Conservation (phyloP, 2,113 vertebrate genomes). For the Cervus canadensis region DNA sequence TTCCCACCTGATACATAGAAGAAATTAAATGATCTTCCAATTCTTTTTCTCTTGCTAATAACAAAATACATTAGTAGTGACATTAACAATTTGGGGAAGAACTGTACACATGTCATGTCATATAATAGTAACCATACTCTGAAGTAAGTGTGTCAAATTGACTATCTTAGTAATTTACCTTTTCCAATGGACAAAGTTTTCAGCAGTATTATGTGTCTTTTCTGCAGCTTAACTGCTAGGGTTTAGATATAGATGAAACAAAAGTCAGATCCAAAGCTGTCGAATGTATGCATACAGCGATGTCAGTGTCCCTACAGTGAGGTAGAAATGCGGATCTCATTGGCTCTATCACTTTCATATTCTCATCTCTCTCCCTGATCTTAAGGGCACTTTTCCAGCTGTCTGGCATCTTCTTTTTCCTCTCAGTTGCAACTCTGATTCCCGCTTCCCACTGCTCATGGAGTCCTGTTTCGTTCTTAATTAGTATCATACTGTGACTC, state of each 20-base stretch:
- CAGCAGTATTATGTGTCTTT: neutral
- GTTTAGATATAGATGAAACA: neutral
- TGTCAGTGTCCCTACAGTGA: neutral
- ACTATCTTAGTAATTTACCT: neutral
- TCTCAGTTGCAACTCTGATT: neutral
- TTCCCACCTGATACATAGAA: neutral
- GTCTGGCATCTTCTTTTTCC: neutral
- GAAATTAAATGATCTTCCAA: neutral
- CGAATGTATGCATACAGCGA: neutral
- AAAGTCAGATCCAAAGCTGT: neutral
- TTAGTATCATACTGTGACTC: neutral
- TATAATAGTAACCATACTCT: neutral
- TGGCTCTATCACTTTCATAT: neutral
- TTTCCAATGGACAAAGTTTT: neutral
- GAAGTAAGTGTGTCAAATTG: neutral
- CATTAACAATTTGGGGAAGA: neutral
- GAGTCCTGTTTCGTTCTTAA: neutral
- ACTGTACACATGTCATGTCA: neutral
- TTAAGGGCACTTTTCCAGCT: neutral
- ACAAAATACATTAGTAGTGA: neutral
- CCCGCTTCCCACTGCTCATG: neutral
- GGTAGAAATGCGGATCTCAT: neutral
- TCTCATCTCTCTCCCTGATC: neutral
- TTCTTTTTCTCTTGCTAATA: neutral
- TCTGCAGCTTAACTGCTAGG: neutral